These are phyloP conservation scores for Ennomos erosarius DNA, from an alignment of 2,888 invertebrate species.

Conservation along the genomic window DNA sequence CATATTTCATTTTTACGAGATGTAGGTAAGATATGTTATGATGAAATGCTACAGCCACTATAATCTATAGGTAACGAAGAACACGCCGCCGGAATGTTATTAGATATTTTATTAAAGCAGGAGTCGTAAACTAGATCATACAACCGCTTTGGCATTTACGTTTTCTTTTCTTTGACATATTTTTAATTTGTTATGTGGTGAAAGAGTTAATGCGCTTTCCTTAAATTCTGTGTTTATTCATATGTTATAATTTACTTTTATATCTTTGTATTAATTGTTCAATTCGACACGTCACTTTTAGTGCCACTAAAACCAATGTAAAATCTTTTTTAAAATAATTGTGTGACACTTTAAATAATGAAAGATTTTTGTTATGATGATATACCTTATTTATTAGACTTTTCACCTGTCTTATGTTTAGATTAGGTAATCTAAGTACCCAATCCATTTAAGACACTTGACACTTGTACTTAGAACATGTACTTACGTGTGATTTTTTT, in stretches of 20 bases:
- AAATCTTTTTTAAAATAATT: constrained; percentile 34
- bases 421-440: too few relatives aligned
- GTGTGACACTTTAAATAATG: constrained; percentile 26
- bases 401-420: too few relatives aligned
- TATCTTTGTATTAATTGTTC: constrained; percentile 32
- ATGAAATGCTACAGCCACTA: constrained; percentile 48
- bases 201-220: constrained; percentile 49
- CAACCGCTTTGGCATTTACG: constrained; percentile 55
- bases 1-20: constrained; percentile 65
- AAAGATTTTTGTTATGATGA: constrained; percentile 19
- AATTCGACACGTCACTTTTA: constrained; percentile 38
- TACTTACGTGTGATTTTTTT: too few relatives aligned
- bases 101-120: constrained; percentile 74
- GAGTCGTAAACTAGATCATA: constrained; percentile 71
- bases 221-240: constrained; percentile 37
- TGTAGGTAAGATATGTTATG: constrained; percentile 59
- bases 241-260: constrained; percentile 30
- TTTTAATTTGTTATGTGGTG: constrained; percentile 61
- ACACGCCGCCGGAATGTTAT: constrained; percentile 73
- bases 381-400: too few relatives aligned
- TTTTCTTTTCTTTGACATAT: constrained; percentile 57
- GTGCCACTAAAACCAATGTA: constrained; percentile 36
- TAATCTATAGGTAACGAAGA: constrained; percentile 51
- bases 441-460: too few relatives aligned
- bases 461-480: too few relatives aligned